phyloP scores from a whole-genome alignment of 1,140 invertebrate genomes.

The Melanaphis sacchari region DNA sequence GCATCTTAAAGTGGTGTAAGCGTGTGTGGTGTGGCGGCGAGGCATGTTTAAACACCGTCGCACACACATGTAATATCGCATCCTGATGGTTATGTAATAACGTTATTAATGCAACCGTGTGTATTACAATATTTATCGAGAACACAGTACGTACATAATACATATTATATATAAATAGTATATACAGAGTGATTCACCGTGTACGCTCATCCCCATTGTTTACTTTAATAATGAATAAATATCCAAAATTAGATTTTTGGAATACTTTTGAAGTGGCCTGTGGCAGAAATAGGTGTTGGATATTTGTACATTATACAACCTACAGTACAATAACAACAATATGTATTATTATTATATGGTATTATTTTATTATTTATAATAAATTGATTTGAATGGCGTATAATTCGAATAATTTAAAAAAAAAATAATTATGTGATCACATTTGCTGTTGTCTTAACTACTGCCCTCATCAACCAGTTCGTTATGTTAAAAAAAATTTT shows the following conservation, averaged over 20 bases:
- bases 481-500: background rate
- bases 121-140: background rate
- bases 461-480: background rate
- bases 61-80: conserved; percentile 6
- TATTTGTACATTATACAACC: background rate
- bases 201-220: background rate
- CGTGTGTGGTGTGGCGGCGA: background rate
- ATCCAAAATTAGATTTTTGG: background rate
- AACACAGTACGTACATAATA: background rate
- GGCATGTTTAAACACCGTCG: too few relatives aligned
- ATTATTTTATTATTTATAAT: background rate
- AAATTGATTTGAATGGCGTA: background rate
- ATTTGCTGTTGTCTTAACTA: background rate
- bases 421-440: background rate
- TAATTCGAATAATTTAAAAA: too few relatives aligned
- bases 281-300: background rate
- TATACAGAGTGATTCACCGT: background rate
- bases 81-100: background rate
- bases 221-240: background rate
- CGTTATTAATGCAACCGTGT: background rate
- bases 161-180: too few relatives aligned
- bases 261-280: background rate
- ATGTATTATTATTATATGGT: too few relatives aligned
- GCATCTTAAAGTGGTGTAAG: background rate
- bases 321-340: background rate